These are phyloP conservation scores for Falco cherrug DNA, from an alignment of 2,797 vertebrate genomes.

Conservation along the genomic window DNA sequence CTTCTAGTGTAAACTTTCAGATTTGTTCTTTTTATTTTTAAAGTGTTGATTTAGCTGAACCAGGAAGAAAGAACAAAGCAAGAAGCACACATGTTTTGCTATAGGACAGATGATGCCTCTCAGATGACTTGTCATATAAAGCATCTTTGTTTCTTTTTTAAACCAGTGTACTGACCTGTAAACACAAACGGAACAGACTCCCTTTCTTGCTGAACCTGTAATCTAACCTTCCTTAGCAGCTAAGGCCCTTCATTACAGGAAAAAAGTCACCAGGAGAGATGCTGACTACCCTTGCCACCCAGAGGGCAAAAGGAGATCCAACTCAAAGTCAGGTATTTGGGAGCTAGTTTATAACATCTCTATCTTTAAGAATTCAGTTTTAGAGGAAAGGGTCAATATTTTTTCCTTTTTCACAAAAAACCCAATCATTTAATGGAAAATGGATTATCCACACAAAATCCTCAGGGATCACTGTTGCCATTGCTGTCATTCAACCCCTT, in stretches of 20 bases:
- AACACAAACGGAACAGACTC: background rate
- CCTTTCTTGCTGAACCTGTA: constrained; percentile 31
- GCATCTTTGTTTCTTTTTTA: constrained; percentile 26
- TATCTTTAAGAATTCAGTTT: background rate
- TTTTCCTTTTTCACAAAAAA: background rate
- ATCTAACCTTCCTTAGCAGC: background rate
- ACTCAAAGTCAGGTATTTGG: background rate
- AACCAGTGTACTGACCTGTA: background rate
- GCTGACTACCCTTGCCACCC: background rate
- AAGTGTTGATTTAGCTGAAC: background rate
- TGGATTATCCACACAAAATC: background rate
- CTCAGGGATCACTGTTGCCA: background rate
- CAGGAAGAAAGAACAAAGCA: background rate
- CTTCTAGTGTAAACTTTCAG: background rate
- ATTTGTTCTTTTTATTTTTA: background rate
- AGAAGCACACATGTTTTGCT: background rate
- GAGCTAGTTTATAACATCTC: background rate
- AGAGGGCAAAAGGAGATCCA: background rate
- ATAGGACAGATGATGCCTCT: background rate
- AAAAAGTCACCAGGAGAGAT: background rate
- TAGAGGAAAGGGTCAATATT: background rate
- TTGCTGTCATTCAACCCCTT: fast-evolving
- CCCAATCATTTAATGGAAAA: background rate
- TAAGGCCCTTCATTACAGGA: background rate
- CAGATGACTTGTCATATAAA: constrained; percentile 35